Evolutionary conservation across 2,113 vertebrate genomes (phyloP).

Genomic region (Pterocles burchelli): DNA sequence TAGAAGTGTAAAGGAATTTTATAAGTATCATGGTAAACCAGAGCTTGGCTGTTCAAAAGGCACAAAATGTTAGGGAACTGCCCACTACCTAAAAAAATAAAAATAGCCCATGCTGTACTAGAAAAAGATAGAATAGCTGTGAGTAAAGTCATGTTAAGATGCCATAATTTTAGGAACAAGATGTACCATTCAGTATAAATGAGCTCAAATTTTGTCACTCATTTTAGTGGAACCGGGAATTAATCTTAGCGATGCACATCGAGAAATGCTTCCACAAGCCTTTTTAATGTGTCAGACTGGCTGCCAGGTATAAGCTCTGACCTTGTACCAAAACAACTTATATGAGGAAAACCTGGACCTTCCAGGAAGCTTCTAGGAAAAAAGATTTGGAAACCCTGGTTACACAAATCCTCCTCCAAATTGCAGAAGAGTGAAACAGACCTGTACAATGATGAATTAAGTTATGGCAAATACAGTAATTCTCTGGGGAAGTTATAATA

Average conservation of each 20-base stretch:
- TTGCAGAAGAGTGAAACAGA: not conserved
- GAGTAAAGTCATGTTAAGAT: not conserved
- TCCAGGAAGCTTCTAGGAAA: not conserved
- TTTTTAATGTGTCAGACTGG: not conserved
- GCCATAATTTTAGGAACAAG: not conserved
- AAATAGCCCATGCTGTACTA: not conserved
- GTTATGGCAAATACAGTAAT: not conserved
- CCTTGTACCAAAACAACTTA: not conserved
- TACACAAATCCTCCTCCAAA: not conserved
- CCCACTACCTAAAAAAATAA: not conserved
- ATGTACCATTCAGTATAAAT: not conserved
- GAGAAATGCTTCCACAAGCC: not conserved
- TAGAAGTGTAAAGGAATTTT: not conserved
- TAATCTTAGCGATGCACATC: not conserved
- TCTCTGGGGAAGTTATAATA: not conserved
- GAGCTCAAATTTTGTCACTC: not conserved
- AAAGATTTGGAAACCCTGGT: not conserved
- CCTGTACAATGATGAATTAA: not conserved
- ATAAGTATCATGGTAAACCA: not conserved
- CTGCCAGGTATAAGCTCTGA: not conserved
- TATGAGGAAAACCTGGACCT: not conserved
- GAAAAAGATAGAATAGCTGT: not conserved
- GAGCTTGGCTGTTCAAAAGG: not conserved
- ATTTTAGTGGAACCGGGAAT: not conserved
- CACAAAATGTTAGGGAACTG: not conserved